phyloP scores from a whole-genome alignment of 2,888 invertebrate genomes.

The Hyles lineata region DNA sequence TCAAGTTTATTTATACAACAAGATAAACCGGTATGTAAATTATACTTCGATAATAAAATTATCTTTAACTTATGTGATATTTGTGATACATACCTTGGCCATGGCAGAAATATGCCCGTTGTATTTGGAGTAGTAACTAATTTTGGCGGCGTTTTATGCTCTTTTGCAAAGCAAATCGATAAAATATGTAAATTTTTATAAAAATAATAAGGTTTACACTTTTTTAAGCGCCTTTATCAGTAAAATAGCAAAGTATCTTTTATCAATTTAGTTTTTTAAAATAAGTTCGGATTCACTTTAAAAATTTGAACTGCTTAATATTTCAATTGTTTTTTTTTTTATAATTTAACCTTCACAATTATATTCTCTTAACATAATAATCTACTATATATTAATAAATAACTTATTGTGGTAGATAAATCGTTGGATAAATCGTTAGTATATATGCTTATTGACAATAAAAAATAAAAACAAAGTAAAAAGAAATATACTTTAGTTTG shows the following conservation, averaged over 20 bases:
- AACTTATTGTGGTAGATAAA: too few relatives aligned
- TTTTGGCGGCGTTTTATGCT: conserved; percentile 77
- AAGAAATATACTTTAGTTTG: too few relatives aligned
- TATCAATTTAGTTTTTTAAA: conserved; percentile 10
- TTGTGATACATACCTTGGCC: conserved; percentile 85
- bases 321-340: too few relatives aligned
- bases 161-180: conserved; percentile 36
- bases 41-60: conserved; percentile 30
- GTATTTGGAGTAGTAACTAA: conserved; percentile 88
- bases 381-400: too few relatives aligned
- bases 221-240: conserved; percentile 40
- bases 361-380: too few relatives aligned
- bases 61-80: not conserved
- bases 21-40: conserved; percentile 66
- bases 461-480: too few relatives aligned
- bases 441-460: too few relatives aligned
- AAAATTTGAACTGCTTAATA: not conserved
- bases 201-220: conserved; percentile 20
- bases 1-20: conserved; percentile 38
- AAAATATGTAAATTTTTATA: conserved; percentile 4
- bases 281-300: not conserved
- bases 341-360: too few relatives aligned
- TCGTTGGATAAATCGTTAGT: too few relatives aligned
- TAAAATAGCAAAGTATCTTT: conserved; percentile 43
- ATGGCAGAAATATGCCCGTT: conserved; percentile 88